Base-by-base conservation (phyloP, 2,797 vertebrate species). In the Tiaroga cobitis region DNA sequence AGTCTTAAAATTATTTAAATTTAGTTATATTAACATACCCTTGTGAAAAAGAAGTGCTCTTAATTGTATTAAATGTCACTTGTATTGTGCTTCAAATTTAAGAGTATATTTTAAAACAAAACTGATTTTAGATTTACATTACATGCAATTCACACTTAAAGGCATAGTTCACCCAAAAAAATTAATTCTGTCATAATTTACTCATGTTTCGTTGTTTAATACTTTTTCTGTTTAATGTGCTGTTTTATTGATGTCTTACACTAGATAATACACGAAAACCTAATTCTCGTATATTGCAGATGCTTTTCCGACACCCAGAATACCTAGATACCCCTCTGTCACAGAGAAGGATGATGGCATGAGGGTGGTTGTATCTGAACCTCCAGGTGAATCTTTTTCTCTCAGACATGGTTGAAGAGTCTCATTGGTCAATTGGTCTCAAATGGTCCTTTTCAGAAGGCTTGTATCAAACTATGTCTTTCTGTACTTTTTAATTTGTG, bases 271-370 rank as follows among this genome's bases (percentile, higher is more conserved):
- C 21, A 5, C 39, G 32, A 41, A 39, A 75, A 18, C 1, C 63
- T 59, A 15, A 26, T 63, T 80, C 37, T 74, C 46, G 32, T 87
- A 86, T 74, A 7, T 92, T 89, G 21, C 90, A 95, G 95, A 91
- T 75, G 59, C 61, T 54, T 46, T 90, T 16, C 72, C 91, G 80
- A 92, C 95, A 84, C 86, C 94, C 4, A 89, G 81, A 65, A 87
- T 82, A n/a, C 88, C 95, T 0, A 87, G 88, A 56, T 85, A 92
- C 84, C 95, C 96, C 32, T 93, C 88, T 41, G 92, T 93, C 32
- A 89, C 24, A 2, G 80, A 11, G 5, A 91, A 88, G 84, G 92
- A 93, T 88, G 88, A 91, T 46, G 90, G 84, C 16, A 89, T 84
- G 73, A 86, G 75, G 26, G 78, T 76, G 4, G 81, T 88, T 16